Evolutionary conservation across 2,797 vertebrate species (phyloP).

Genomic region (Pseudocheirus occidentalis): DNA sequence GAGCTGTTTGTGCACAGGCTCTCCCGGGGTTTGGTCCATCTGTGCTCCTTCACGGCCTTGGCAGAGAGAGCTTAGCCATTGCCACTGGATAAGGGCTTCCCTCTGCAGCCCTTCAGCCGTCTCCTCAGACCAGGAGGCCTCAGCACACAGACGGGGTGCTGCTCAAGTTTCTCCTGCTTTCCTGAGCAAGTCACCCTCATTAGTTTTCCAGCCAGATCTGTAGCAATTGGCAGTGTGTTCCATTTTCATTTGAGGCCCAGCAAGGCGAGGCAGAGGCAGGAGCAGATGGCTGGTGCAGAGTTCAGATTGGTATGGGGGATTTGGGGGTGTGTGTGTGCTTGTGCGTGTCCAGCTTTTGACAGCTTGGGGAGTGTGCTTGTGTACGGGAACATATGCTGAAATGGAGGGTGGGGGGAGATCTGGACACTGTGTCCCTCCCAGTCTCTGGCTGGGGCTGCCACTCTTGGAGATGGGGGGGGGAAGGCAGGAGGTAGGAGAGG

Average conservation of each 20-base stretch:
- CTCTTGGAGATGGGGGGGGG: constrained; percentile 45
- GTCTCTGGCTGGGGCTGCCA: constrained; percentile 22
- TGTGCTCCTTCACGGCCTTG: constrained; percentile 53
- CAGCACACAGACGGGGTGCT: constrained; percentile 35
- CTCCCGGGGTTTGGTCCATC: constrained; percentile 64
- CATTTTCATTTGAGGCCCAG: constrained; percentile 82
- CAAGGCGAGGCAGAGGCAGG: constrained; percentile 73
- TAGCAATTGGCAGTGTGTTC: constrained; percentile 78
- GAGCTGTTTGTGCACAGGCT: background rate
- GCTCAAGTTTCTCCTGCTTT: constrained; percentile 71
- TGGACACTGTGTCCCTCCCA: constrained; percentile 13
- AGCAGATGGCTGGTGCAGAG: constrained; percentile 82
- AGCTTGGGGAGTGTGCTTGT: constrained; percentile 70
- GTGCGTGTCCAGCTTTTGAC: constrained; percentile 75
- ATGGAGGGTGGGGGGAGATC: constrained; percentile 55
- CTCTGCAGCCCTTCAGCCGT: constrained; percentile 36
- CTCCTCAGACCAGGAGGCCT: background rate
- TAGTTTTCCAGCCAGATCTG: constrained; percentile 70
- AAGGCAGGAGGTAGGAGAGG: background rate
- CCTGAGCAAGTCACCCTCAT: constrained; percentile 60
- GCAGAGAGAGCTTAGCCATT: constrained; percentile 55
- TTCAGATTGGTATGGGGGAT: constrained; percentile 68
- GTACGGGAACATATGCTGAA: constrained; percentile 70
- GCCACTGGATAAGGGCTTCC: constrained; percentile 59
- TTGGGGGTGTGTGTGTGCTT: constrained; percentile 58